phyloP scores from a whole-genome alignment of 2,888 invertebrate species.

The Chrysolina haemoptera region DNA sequence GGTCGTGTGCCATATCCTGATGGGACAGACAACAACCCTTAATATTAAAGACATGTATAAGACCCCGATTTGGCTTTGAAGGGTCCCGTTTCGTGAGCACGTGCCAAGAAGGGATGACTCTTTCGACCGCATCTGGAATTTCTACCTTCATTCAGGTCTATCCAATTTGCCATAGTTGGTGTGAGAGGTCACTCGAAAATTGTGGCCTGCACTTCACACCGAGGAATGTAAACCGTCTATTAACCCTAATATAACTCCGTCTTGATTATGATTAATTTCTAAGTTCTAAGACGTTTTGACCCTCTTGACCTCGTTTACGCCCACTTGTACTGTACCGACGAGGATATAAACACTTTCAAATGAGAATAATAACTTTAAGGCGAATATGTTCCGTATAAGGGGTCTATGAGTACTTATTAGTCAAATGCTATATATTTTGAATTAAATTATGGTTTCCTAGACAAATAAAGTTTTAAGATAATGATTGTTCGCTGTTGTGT shows the following conservation, averaged over 20 bases:
- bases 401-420: slow-evolving; percentile 32
- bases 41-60: slow-evolving; percentile 19
- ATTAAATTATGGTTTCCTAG: slow-evolving; percentile 37
- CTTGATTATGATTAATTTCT: slow-evolving; percentile 26
- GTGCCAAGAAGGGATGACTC: slow-evolving; percentile 8
- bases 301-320: slow-evolving; percentile 23
- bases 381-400: slow-evolving; percentile 25
- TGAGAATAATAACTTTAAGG: slow-evolving; percentile 24
- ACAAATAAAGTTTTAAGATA: slow-evolving; percentile 33
- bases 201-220: slow-evolving; percentile 10
- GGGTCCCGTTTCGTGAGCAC: slow-evolving; percentile 7
- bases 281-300: slow-evolving; percentile 21
- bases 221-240: slow-evolving; percentile 18
- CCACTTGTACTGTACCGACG: slow-evolving; percentile 25
- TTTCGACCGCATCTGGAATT: background rate
- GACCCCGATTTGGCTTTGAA: background rate
- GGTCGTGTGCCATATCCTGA: slow-evolving; percentile 25
- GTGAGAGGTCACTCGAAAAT: slow-evolving; percentile 8
- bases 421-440: slow-evolving; percentile 34
- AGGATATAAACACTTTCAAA: slow-evolving; percentile 26
- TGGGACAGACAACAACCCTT: slow-evolving; percentile 29
- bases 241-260: slow-evolving; percentile 27
- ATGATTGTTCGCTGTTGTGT: slow-evolving; percentile 22
- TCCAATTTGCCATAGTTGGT: background rate
- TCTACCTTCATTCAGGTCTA: slow-evolving; percentile 13